Evolutionary conservation across 2,888 invertebrate species (phyloP), one percentile per base, ranked within the genome.

Genomic region (Scrobipalpa costella): DNA sequence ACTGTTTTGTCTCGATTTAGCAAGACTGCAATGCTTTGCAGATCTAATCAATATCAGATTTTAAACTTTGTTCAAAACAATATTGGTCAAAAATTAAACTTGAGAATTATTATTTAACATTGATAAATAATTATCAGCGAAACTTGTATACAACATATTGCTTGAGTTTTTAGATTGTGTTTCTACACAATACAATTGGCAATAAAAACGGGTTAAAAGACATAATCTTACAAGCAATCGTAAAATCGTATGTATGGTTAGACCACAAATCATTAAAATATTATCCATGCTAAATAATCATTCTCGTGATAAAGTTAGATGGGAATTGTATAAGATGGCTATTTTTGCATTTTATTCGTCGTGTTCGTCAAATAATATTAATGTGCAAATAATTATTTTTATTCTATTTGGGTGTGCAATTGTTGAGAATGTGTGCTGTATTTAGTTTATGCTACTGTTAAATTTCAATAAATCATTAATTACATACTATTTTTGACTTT

Each of bases 401-500:
- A 61, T 58, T 65, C 64, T 73, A 66, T 69, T 70, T 52, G 21
- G 11, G 77, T 74, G 80, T 84, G 83, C 79, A 81, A 81, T 80
- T 67, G 69, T 71, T 75, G 74, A 78, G 68, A 64, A 49, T 76
- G 75, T 73, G 77, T 79, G 80, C 73, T 77, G 71, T 75, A 71
- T 76, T 76, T 71, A 74, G 71, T 78, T 78, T 75, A 80, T 74
- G 79, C 78, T 80, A 73, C 68, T 78, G 84, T 84, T 86, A 80
- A 76, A 78, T 73, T 78, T 80, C 68, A 86, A 83, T 85, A 85
- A 86, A 85, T 81, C 73, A 80, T 77, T 80, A 83, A 81, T 72
- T 71, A 78, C 40, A 49, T 62, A 65, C 73, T 74, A 74, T 64
- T 61, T 57, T 13, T 36, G 57, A 36, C 9, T 68, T 60, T 66